Percentiles rank a stretch among this genome's conserved stretches.
phyloP scores from a whole-genome alignment of 1,140 invertebrate genomes.

The Drosophila nasuta region DNA sequence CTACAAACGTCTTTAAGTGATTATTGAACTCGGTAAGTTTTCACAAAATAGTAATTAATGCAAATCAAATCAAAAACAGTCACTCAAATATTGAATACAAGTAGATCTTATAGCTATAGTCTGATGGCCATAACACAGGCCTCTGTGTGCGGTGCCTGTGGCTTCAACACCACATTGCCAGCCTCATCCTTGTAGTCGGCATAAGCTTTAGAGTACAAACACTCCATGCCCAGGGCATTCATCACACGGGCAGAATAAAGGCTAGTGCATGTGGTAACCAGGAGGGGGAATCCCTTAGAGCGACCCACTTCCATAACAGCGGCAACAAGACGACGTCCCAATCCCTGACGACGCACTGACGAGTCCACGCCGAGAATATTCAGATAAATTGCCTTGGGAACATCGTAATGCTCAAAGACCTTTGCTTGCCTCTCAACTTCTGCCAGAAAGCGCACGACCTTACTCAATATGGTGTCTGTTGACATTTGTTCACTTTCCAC shows the following conservation, averaged over 20 bases:
- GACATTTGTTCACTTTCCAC: constrained; percentile 30
- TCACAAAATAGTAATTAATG: neutral
- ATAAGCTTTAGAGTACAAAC: constrained; percentile 33
- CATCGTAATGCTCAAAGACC: constrained; percentile 44
- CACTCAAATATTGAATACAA: neutral
- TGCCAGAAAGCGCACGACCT: constrained; percentile 57
- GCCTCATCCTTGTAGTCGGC: constrained; percentile 53
- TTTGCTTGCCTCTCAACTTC: constrained; percentile 44
- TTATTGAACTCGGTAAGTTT: too few relatives aligned
- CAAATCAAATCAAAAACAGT: too few relatives aligned
- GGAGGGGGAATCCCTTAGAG: constrained; percentile 36
- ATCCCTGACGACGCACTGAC: constrained; percentile 45
- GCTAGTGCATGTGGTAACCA: constrained; percentile 61
- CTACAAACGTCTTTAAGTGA: too few relatives aligned
- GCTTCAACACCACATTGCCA: constrained; percentile 41
- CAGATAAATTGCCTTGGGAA: constrained; percentile 50
- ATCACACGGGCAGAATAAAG: constrained; percentile 44
- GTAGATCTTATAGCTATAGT: neutral
- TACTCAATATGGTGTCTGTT: constrained; percentile 19
- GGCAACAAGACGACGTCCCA: constrained; percentile 49
- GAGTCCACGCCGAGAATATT: constrained; percentile 57
- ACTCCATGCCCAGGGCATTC: constrained; percentile 47
- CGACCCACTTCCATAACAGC: constrained; percentile 49
- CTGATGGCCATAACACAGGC: constrained; percentile 23
- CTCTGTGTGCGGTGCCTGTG: constrained; percentile 20